Conservation (phyloP, 2,888 invertebrate species). For the Melikaiella ostensackeni region DNA sequence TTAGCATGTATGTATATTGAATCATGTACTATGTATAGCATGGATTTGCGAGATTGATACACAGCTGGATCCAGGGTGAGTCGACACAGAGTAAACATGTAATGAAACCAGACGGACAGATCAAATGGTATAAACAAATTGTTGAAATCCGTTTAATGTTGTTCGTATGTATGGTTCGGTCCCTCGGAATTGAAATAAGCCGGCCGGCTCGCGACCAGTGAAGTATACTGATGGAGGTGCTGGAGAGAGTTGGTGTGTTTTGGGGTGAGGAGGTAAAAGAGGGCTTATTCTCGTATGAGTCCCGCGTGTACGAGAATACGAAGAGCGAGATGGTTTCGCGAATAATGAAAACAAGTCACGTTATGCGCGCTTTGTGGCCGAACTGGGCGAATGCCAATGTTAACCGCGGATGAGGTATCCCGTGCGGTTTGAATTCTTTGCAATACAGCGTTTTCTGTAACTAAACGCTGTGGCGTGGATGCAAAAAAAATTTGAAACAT, state of each 20-base stretch:
- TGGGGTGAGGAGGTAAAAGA: background rate
- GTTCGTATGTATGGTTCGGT: conserved; percentile 40
- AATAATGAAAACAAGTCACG: conserved; percentile 65
- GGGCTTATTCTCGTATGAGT: conserved; percentile 41
- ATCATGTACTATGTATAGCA: background rate
- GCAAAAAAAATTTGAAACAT: background rate
- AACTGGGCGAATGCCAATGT: conserved; percentile 62
- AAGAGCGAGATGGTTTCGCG: conserved; percentile 1
- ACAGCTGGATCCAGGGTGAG: conserved; percentile 40
- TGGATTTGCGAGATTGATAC: conserved; percentile 23
- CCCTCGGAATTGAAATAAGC: conserved; percentile 55
- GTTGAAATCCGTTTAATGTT: conserved; percentile 57
- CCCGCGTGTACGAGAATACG: conserved; percentile 23
- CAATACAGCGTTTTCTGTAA: conserved; percentile 36
- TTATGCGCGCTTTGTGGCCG: conserved; percentile 55
- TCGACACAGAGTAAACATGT: conserved; percentile 58
- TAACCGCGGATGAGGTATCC: conserved; percentile 57
- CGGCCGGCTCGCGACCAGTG: background rate
- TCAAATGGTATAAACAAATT: conserved; percentile 59
- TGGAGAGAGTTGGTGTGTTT: conserved; percentile 16
- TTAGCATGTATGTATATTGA: background rate
- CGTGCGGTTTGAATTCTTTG: conserved; percentile 52
- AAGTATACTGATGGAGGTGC: conserved; percentile 21
- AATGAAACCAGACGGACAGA: conserved; percentile 59
- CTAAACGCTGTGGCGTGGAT: background rate